Base-by-base conservation (phyloP, 2,113 vertebrate species). In the Diphyllodes magnificus region DNA sequence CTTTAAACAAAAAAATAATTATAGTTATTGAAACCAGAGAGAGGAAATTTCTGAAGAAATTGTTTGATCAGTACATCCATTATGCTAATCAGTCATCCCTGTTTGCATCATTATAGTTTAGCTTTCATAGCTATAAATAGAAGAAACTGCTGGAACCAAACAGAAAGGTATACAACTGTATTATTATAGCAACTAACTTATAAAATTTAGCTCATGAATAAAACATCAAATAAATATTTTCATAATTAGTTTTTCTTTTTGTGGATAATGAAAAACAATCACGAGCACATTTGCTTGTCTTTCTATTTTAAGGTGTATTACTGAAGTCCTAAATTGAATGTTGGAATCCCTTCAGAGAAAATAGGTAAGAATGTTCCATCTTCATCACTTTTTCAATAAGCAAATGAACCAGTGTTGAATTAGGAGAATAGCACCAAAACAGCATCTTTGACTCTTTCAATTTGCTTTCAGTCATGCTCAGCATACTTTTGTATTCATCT, bases 161-260 rank as follows among this genome's bases (percentile, higher is more conserved):
- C 4, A 88, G 13, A 70, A 90, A 89, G 49, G 22, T 79, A 77
- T 71, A 88, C 61, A 88, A 85, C 63, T 61, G 51, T 50, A 90
- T 78, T 94, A 92, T 90, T 68, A 88, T 35, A 80, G 6, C 20
- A 94, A 75, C 37, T 7, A 85, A 86, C 79, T 92, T 86, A 78
- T 77, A 90, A 86, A 35, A 76, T 92, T 85, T 73, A 76, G 7
- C 7, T 94, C 68, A 94, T 95, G 30, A 94, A 93, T 93, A 95
- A 97, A 96, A 44, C n/a, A 95, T 71, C 17, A 93, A 91, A 78
- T 61, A 68, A 80, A 93, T 96, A 66, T 70, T 83, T 85, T 84
- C 54, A 71, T 80, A 17, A 89, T 93, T 93, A 66, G 13, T 82
- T 95, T 93, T 93, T 90, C 23, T 63, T 83, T 70, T 80, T 70